These are phyloP conservation scores for Lathronympha strigana DNA, from an alignment of 2,888 invertebrate species.

Conservation along the genomic window DNA sequence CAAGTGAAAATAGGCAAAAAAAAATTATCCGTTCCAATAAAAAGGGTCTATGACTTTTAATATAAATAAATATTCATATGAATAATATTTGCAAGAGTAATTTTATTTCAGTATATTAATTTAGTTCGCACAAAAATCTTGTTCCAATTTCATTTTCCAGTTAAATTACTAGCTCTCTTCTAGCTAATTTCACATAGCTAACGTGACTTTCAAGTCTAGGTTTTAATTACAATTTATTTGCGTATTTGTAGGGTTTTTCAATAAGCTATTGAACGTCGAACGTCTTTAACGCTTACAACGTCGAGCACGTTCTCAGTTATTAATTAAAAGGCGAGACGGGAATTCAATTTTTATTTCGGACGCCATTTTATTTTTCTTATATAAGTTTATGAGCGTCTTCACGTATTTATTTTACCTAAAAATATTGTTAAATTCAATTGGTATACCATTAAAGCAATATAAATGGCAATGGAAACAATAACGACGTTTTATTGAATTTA, in stretches of 20 bases:
- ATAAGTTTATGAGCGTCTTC: background rate
- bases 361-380: background rate
- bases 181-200: background rate
- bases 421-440: too few species aligned
- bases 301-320: background rate
- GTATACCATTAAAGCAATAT: too few species aligned
- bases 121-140: too few species aligned
- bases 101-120: too few species aligned
- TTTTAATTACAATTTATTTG: constrained; percentile 16
- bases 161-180: background rate
- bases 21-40: too few species aligned
- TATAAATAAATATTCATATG: too few species aligned
- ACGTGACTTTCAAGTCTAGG: constrained; percentile 8
- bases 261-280: constrained; percentile 5
- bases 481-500: background rate
- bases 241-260: constrained; percentile 23
- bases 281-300: background rate
- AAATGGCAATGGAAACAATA: background rate
- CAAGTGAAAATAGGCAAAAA: too few species aligned
- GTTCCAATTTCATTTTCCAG: background rate
- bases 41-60: too few species aligned
- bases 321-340: constrained; percentile 6
- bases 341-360: background rate
- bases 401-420: too few species aligned
- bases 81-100: too few species aligned